Evolutionary conservation across 30 jellyfish, hydroid and myxozoan genomes (phyloP).

Genomic region (Aurelia aurita): DNA sequence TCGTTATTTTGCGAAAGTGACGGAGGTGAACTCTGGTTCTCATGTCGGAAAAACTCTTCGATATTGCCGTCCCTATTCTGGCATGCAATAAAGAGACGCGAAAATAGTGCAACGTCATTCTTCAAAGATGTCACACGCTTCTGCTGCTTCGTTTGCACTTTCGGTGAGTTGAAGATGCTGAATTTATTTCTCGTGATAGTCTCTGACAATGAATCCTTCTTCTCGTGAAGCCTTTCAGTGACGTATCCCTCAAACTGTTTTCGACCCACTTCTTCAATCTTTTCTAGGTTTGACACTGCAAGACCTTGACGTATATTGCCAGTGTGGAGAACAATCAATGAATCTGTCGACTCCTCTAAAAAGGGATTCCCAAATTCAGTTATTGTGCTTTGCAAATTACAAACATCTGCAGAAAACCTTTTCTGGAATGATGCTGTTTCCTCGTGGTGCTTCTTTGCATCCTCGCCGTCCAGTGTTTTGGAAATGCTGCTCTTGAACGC

Average conservation of each 20-base stretch:
- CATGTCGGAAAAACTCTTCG: constrained; percentile 72
- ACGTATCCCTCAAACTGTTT: constrained; percentile 52
- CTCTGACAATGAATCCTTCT: constrained; percentile 50
- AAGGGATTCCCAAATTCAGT: constrained; percentile 62
- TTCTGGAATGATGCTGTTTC: constrained; percentile 46
- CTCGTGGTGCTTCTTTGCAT: constrained; percentile 50
- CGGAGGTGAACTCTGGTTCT: constrained; percentile 74
- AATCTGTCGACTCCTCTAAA: constrained; percentile 52
- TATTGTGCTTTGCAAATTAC: constrained; percentile 20
- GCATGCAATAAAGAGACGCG: constrained; percentile 83
- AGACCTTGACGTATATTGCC: constrained; percentile 20
- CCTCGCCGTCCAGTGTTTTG: constrained; percentile 24
- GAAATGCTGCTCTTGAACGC: constrained; percentile 40
- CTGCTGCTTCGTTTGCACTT: constrained; percentile 24
- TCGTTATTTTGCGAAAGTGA: constrained; percentile 40
- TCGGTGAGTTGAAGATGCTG: constrained; percentile 34
- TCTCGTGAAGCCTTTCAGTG: constrained; percentile 19
- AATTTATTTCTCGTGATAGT: constrained; percentile 61
- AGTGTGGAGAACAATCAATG: constrained; percentile 30
- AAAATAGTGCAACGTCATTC: constrained; percentile 68
- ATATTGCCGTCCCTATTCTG: constrained; percentile 81
- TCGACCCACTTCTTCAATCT: constrained; percentile 63
- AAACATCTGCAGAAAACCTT: constrained; percentile 21
- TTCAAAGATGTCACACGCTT: constrained; percentile 40
- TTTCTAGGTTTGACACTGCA: constrained; percentile 33